Evolutionary conservation across 2,113 vertebrate genomes (phyloP), one percentile per base, ranked within the genome.

Genomic region (Equus przewalskii): DNA sequence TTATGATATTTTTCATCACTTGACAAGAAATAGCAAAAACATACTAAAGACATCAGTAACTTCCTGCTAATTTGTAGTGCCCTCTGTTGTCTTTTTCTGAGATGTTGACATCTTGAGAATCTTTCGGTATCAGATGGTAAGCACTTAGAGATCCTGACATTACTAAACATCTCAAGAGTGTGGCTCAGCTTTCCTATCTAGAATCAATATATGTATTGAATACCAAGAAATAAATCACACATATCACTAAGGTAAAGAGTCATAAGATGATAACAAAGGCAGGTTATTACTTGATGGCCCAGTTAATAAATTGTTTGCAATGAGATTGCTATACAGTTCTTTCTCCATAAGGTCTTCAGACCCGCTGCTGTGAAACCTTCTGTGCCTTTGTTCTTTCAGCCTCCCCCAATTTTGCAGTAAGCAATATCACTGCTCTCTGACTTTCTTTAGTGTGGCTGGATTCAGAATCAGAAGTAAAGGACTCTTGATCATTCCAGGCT

Each of bases 301-400:
- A 87, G 19, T 58, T 91, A 83, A 73, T 62, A 79, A 21, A 60
- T 85, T 94, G 44, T 89, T 78, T 86, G 15, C 49, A 82, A 83
- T 67, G 21, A 7, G 7, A 16, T 85, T 72, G 2, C 24, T 67
- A 6, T 84, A 69, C 0, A 64, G 1, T 41, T 78, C 12, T 88
- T 60, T 16, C 6, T 80, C n/a, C 6, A 5, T 67, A 41, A 79
- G 3, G 1, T 41, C 33, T 95, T 67, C 44, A 96, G 76, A 84
- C 0, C 1, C 73, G 2, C n/a, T 75, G 0, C 49, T 8, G 4
- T 69, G 18, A 91, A 87, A n/a, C 0, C 5, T 75, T 76, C n/a
- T 54, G 18, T 72, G 9, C 28, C 22, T 51, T 76, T 44, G 16
- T 64, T 92, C 44, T 91, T 86, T 83, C 49, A 92, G 5, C 26